Evolutionary conservation across 1,140 invertebrate species (phyloP), one percentile per base, ranked within the genome.

Genomic region (Hyphantria cunea): DNA sequence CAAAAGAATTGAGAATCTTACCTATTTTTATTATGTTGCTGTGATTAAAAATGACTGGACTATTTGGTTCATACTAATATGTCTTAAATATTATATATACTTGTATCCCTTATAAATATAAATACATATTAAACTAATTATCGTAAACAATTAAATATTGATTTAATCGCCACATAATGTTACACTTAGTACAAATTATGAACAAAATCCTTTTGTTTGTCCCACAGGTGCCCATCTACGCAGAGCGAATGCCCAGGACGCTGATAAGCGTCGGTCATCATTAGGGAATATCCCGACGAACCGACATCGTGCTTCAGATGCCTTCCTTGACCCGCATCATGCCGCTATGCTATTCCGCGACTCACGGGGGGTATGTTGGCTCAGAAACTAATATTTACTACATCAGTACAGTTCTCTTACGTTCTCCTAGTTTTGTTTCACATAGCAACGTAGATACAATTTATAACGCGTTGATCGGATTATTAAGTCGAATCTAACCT

Each of bases 261-360:
- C 95, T 11, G 95, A 95, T 60, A 93, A 94, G 69, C 92, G 96
- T 64, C 92, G 95, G 63, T 92, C 95, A 32, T 96, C 95, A 12
- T 86, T 96, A 49, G 95, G 95, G 56, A 92, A 94, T 51, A 86
- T 92, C 31, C 92, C 80, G 3, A 72, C 86, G 9, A 81, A 90
- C 49, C 92, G 92, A 15, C 94, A 95, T 72, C 91, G 95, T 67
- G 93, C 94, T 0, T 94, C 94, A 0, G 94, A 95, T 70, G 94
- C 94, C 51, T 93, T 92, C 69, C 86, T 96, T 42, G 96, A 97
- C 92, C 96, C 96, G 15, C 93, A 95, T 73, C 96, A 97, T 90
- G 96, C 96, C 48, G 96, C 96, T 65, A 97, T 97, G 65, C 92
- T 97, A 58, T 98, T 97, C 87, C 92, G 96, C 72, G 96, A 98